A percentile compares a stretch with the other conserved stretches of the same genome.
These are phyloP conservation scores for Pocillopora meandrina DNA, from an alignment of 92 coral and sea anemone species.

Conservation along the genomic window DNA sequence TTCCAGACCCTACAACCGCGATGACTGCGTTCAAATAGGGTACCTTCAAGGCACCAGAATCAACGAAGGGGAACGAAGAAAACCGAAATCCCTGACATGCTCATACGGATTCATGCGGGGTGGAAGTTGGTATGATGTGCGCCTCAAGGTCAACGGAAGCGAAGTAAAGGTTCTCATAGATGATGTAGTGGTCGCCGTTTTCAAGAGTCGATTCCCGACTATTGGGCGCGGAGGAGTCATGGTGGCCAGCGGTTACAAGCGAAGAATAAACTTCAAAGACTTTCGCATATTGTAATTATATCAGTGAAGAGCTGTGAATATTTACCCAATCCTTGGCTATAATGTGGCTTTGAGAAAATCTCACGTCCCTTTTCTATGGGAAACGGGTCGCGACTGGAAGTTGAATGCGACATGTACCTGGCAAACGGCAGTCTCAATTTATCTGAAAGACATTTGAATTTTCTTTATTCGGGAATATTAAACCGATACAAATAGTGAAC, in stretches of 20 bases:
- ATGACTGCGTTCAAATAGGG: slow-evolving; percentile 47
- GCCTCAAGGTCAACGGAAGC: slow-evolving; percentile 47
- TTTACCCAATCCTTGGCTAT: not conserved
- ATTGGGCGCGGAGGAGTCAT: slow-evolving; percentile 57
- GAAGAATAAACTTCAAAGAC: slow-evolving; percentile 43
- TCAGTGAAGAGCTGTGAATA: no score
- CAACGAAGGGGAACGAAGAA: not conserved
- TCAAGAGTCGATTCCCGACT: slow-evolving; percentile 16
- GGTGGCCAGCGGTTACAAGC: slow-evolving; percentile 58
- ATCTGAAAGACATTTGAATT: no score
- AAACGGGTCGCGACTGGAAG: no score
- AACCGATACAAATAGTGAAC: no score
- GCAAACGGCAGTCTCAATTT: no score
- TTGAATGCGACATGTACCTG: no score
- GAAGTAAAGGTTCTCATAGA: slow-evolving; percentile 41
- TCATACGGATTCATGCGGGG: slow-evolving; percentile 46
- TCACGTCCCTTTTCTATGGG: no score
- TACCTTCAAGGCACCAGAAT: slow-evolving; percentile 28
- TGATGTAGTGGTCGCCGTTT: slow-evolving; percentile 34
- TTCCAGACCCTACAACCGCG: slow-evolving; percentile 49
- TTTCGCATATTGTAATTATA: slow-evolving; percentile 8
- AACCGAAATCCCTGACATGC: slow-evolving; percentile 33
- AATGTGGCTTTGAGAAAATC: no score
- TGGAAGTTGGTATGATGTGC: slow-evolving; percentile 52
- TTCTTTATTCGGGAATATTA: no score